A percentile compares a stretch with the other conserved stretches of the same genome.
phyloP scores from a whole-genome alignment of 2,113 vertebrate genomes.

The Egretta garzetta region DNA sequence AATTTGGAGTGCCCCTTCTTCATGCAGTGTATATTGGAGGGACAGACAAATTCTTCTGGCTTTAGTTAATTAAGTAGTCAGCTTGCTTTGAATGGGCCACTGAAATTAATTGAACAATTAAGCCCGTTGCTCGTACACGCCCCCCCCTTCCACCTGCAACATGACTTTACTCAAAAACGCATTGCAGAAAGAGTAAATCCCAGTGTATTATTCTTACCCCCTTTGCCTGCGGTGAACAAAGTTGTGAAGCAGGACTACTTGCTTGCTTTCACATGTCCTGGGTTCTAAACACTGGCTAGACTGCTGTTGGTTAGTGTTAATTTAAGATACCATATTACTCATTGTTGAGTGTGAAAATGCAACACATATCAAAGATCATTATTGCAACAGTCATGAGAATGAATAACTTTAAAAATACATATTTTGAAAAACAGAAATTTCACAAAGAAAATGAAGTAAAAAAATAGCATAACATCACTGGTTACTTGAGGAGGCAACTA shows the following conservation, averaged over 20 bases:
- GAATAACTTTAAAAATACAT: neutral
- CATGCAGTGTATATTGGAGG: neutral
- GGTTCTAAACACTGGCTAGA: neutral
- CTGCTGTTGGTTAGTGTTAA: neutral
- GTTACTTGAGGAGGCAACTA: neutral
- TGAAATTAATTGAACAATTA: neutral
- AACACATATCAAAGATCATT: neutral
- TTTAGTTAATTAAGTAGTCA: neutral
- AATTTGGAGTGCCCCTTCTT: neutral
- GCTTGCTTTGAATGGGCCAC: neutral
- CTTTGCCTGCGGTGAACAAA: neutral
- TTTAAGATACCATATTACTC: neutral
- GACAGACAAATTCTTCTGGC: neutral
- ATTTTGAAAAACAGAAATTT: neutral
- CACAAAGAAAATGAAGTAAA: neutral
- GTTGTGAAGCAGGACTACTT: neutral
- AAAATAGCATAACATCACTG: neutral
- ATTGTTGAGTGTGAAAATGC: neutral
- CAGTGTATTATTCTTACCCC: accelerated
- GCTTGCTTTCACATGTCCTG: neutral
- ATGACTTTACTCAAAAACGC: neutral
- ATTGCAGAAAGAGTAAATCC: neutral
- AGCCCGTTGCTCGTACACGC: neutral
- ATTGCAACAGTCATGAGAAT: neutral
- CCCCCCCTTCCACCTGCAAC: accelerated